phyloP scores from a whole-genome alignment of 2,888 invertebrate species.

The Bombylius major region DNA sequence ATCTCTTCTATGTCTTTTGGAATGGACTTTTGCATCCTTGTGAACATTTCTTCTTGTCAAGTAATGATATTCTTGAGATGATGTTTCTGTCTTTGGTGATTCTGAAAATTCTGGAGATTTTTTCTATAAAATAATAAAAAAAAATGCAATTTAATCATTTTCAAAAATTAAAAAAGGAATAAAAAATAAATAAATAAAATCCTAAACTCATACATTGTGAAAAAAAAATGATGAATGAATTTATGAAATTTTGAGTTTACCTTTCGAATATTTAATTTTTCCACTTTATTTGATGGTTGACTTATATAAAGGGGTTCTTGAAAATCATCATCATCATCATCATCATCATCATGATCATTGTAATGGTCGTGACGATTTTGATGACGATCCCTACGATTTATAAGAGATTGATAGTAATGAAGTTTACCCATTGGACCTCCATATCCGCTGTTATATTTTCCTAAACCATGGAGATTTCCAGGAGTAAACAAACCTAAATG shows the following conservation, averaged over 20 bases:
- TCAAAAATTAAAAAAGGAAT: too few relatives aligned
- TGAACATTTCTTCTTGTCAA: background rate
- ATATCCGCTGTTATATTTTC: background rate
- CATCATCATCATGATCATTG: background rate
- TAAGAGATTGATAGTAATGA: background rate
- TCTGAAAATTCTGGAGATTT: background rate
- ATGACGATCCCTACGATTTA: background rate
- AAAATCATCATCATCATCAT: background rate
- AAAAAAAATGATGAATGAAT: background rate
- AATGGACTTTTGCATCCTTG: background rate
- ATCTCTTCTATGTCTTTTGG: background rate
- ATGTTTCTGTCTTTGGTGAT: background rate
- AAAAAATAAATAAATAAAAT: too few relatives aligned
- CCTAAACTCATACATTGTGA: too few relatives aligned
- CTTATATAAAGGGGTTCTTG: too few relatives aligned
- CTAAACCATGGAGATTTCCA: background rate
- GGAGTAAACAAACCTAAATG: conserved; percentile 1
- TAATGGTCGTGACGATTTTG: background rate
- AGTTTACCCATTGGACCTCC: background rate
- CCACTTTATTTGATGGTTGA: background rate
- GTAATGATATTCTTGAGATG: background rate
- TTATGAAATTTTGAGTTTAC: background rate
- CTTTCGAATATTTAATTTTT: background rate
- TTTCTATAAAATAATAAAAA: background rate
- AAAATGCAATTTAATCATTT: background rate